Base-by-base conservation (phyloP, 2,797 vertebrate species). In the Myotis findleyi region DNA sequence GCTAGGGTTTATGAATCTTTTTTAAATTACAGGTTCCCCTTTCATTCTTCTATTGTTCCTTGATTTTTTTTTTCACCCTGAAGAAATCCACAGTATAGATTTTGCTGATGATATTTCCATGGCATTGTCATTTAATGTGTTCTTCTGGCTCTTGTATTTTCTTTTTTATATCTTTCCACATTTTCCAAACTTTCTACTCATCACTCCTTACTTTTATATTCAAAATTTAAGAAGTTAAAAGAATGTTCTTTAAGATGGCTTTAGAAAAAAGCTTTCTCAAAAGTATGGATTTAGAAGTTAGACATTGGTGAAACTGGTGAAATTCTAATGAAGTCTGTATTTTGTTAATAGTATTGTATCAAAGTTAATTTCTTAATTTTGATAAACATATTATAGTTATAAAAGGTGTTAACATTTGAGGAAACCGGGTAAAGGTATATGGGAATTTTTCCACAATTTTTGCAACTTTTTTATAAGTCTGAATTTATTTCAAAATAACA, bases 401-500 rank as follows among this genome's bases (percentile, higher is more conserved):
- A 57, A 87, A 83, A 49, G 27, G 51, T 20, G 1, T 38, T 87
- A 87, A 55, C 30, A 41, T 95, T 86, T 86, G 53, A 41, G 41
- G 30, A 75, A 57, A n/a, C 33, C 84, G 16, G 49, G 1, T 84
- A 81, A 86, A 92, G 12, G 41, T 44, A 47, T 64, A 55, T 41
- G 20, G 36, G 10, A 69, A 86, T 80, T 76, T 86, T 38, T 4
- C 55, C 33, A 85, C 25, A 85, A 36, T 62, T 64, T 82, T 89
- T 81, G 53, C 18, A 64, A 69, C 33, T 33, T 93, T 85, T 84
- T 59, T 4, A 30, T 51, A 93, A 59, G 49, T 33, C 38, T 64
- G 38, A 71, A 77, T 82, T 94, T 85, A 87, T 87, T 87, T 85
- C 66, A 85, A 87, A 95, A 72, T 41, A 76, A 81, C 16, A 84